Evolutionary conservation across 2,797 vertebrate species (phyloP).

Genomic region (Clarias laeviceps): DNA sequence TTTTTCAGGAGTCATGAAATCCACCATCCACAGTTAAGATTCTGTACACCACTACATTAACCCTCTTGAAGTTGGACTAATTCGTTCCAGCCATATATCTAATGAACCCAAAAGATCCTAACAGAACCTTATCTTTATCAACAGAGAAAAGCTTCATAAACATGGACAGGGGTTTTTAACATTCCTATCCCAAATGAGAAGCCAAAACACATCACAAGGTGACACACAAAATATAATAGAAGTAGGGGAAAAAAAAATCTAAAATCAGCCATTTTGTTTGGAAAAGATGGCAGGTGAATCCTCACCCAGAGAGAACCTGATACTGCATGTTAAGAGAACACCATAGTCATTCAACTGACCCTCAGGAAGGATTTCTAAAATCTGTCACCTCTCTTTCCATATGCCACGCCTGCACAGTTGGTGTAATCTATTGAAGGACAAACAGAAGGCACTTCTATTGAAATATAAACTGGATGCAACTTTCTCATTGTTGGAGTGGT

Average conservation of each 20-base stretch:
- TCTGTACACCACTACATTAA: background rate
- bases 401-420: background rate
- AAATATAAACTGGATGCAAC: background rate
- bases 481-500: too few species aligned
- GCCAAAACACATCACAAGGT: background rate
- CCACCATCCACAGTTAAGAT: background rate
- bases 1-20: background rate
- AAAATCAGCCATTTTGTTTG: background rate
- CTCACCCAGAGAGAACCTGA: background rate
- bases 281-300: background rate
- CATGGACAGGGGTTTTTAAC: too few species aligned
- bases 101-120: background rate
- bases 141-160: background rate
- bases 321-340: conserved; percentile 4
- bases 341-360: background rate
- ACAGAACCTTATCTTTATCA: background rate
- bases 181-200: background rate
- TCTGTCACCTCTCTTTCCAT: background rate
- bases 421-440: background rate
- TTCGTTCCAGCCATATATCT: background rate
- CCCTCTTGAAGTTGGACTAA: background rate
- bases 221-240: background rate
- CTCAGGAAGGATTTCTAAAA: background rate
- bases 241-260: background rate
- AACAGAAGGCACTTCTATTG: conserved; percentile 20